A percentile compares a stretch with the other conserved stretches of the same genome.
Conservation (phyloP, 2,888 invertebrate genomes). For the Slavum lentiscoides region DNA sequence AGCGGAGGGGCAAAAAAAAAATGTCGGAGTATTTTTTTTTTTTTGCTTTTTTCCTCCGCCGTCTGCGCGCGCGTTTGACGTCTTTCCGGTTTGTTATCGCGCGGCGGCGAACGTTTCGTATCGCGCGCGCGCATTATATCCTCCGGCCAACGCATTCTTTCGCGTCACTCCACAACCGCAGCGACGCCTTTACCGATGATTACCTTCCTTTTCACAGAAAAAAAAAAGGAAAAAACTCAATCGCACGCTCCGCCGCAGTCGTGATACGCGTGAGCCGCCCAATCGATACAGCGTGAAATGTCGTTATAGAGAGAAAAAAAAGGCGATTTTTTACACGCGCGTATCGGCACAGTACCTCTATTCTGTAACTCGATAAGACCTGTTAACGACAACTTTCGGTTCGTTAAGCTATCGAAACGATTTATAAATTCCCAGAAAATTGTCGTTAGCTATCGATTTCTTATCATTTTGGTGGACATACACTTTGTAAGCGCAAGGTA, state of each 20-base stretch:
- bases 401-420: no score
- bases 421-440: no score
- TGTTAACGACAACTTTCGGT: no score
- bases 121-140: not conserved
- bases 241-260: not conserved
- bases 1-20: not conserved
- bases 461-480: no score
- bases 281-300: constrained; percentile 1
- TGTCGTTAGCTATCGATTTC: no score
- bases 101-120: not conserved
- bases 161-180: not conserved
- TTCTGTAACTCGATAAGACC: no score
- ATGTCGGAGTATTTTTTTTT: not conserved
- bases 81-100: constrained; percentile 6
- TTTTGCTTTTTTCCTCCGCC: not conserved
- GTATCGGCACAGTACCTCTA: no score
- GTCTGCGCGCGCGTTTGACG: not conserved
- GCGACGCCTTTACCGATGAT: no score
- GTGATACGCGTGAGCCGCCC: not conserved
- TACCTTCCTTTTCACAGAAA: no score
- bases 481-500: no score
- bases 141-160: not conserved
- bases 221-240: constrained; percentile 5
- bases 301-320: no score
- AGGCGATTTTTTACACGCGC: no score